Percentiles rank a stretch among this genome's conserved stretches.
Evolutionary conservation across 64 coral and sea anemone genomes (phyloP).

Genomic region (Pocillopora verrucosa): DNA sequence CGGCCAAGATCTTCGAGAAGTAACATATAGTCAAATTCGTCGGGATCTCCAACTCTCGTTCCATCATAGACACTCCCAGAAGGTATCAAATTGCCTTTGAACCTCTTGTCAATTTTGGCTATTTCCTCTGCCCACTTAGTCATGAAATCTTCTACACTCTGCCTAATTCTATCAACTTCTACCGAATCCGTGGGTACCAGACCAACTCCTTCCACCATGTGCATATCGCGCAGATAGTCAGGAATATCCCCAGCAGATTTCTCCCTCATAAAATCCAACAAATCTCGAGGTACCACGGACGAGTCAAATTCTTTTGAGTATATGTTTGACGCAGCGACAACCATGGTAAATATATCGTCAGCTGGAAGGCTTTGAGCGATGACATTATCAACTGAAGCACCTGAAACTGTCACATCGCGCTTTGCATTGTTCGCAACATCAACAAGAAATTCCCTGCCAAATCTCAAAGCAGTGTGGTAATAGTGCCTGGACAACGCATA

Average conservation of each 20-base stretch:
- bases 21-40: slow-evolving; percentile 66
- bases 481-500: slow-evolving; percentile 39
- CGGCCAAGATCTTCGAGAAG: slow-evolving; percentile 10
- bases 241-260: slow-evolving; percentile 19
- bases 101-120: slow-evolving; percentile 37
- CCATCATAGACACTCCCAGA: slow-evolving; percentile 53
- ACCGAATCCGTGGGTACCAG: background rate
- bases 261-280: slow-evolving; percentile 3
- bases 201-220: slow-evolving; percentile 12
- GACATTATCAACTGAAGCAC: background rate
- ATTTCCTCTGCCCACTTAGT: slow-evolving; percentile 11
- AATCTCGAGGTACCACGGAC: background rate
- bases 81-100: slow-evolving; percentile 12
- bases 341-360: slow-evolving; percentile 32
- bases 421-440: background rate
- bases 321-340: slow-evolving; percentile 7
- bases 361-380: slow-evolving; percentile 35
- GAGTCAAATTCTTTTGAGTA: slow-evolving; percentile 1
- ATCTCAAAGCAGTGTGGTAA: slow-evolving; percentile 29
- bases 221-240: slow-evolving; percentile 32
- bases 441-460: slow-evolving; percentile 17
- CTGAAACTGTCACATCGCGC: background rate
- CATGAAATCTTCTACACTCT: slow-evolving; percentile 19
- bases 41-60: slow-evolving; percentile 34
- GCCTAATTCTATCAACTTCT: background rate